These are phyloP conservation scores for Daubentonia madagascariensis DNA, from an alignment of 2,113 vertebrate genomes.

Conservation along the genomic window DNA sequence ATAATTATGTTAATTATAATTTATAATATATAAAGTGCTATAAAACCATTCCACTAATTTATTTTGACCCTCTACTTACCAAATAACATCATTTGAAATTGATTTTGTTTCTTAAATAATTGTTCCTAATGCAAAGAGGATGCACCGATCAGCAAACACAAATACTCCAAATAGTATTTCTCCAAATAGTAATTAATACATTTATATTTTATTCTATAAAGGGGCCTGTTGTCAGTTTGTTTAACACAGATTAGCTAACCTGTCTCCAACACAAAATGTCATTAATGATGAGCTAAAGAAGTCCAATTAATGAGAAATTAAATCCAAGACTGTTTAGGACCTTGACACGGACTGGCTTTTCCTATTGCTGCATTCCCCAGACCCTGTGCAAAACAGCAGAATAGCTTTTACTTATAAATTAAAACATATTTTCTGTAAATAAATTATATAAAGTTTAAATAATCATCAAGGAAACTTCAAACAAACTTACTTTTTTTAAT, in stretches of 20 bases:
- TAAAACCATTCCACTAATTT: background rate
- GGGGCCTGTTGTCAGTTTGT: background rate
- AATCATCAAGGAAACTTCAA: background rate
- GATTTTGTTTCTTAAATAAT: constrained; percentile 30
- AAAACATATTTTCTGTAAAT: background rate
- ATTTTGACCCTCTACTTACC: constrained; percentile 17
- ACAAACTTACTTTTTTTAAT: background rate
- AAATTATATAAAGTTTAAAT: background rate
- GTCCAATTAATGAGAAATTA: background rate
- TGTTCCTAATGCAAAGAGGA: background rate
- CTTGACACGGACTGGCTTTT: background rate
- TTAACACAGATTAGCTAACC: background rate
- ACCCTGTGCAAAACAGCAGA: background rate
- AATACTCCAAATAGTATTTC: background rate
- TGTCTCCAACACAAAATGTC: background rate
- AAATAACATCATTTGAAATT: background rate
- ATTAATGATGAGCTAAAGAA: background rate
- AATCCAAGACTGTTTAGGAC: background rate
- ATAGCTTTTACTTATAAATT: background rate
- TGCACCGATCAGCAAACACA: background rate
- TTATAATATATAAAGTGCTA: background rate
- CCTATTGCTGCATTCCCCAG: background rate
- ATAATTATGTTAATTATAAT: background rate
- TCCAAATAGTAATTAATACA: background rate
- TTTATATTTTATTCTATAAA: background rate